Conservation (phyloP, 2,888 invertebrate species). For the Trileptium ribeirensis region DNA sequence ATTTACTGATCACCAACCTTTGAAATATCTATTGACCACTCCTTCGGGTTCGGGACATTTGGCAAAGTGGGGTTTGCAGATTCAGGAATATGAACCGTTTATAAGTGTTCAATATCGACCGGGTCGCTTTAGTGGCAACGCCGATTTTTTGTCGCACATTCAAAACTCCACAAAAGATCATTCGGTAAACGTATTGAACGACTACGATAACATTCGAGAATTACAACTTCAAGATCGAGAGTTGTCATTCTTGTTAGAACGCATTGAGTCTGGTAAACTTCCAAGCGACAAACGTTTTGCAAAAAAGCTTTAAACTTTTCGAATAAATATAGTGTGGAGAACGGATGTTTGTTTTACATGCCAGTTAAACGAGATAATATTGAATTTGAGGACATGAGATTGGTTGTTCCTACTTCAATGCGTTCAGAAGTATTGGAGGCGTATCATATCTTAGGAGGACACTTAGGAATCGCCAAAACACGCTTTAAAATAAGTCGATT, state of each 20-base stretch:
- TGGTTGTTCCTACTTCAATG: not conserved
- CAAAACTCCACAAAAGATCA: no score
- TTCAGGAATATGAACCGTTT: not conserved
- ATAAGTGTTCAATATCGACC: not conserved
- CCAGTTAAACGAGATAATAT: not conserved
- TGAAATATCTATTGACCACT: not conserved
- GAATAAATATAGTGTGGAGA: not conserved
- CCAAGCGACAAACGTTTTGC: not conserved
- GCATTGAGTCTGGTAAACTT: not conserved
- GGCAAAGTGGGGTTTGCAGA: not conserved
- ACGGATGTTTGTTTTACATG: not conserved
- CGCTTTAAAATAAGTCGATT: no score
- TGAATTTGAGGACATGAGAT: not conserved
- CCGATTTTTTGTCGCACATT: not conserved
- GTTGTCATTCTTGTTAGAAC: not conserved
- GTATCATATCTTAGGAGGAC: constrained; percentile 6
- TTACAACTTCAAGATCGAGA: not conserved
- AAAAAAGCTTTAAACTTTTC: not conserved
- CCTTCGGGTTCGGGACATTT: not conserved
- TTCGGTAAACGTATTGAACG: no score
- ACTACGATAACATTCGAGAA: not conserved
- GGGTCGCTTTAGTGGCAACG: not conserved
- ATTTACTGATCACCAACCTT: not conserved
- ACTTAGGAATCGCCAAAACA: not conserved
- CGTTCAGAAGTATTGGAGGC: not conserved